A percentile compares a stretch with the other conserved stretches of the same genome.
These are phyloP conservation scores for Sebastes iracundus DNA, from an alignment of 2,797 vertebrate species.

Conservation along the genomic window DNA sequence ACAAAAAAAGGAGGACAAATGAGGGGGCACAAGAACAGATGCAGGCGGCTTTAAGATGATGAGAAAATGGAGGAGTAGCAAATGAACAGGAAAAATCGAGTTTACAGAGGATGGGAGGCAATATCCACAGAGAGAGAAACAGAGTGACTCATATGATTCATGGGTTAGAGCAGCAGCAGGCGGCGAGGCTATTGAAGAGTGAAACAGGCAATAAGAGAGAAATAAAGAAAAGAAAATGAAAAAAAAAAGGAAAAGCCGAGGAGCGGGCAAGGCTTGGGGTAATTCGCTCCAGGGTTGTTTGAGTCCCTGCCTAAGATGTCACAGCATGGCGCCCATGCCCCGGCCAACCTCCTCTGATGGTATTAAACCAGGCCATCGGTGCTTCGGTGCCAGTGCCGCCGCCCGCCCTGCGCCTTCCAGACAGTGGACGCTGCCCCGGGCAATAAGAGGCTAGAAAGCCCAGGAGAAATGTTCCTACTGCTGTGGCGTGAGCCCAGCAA, in stretches of 20 bases:
- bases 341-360: conserved; percentile 57
- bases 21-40: neutral
- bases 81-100: conserved; percentile 38
- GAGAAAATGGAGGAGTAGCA: conserved; percentile 23
- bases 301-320: conserved; percentile 59
- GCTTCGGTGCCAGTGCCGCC: conserved; percentile 35
- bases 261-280: conserved; percentile 22
- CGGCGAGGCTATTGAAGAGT: conserved; percentile 47
- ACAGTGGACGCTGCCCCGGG: conserved; percentile 44
- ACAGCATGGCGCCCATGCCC: conserved; percentile 49
- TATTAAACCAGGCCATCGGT: conserved; percentile 67
- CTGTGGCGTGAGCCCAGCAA: conserved; percentile 41
- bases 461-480: conserved; percentile 43
- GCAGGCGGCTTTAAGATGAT: conserved; percentile 11
- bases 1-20: neutral
- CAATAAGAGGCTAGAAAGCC: conserved; percentile 35
- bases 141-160: conserved; percentile 59
- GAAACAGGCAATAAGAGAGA: conserved; percentile 52
- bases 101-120: conserved; percentile 8
- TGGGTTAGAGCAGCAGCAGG: conserved; percentile 41
- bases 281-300: conserved; percentile 57
- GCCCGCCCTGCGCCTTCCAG: conserved; percentile 28
- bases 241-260: conserved; percentile 14
- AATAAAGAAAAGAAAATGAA: conserved; percentile 40
- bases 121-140: conserved; percentile 36